Conservation (phyloP, 2,113 vertebrate species). For the Chamaetylas fuelleborni region DNA sequence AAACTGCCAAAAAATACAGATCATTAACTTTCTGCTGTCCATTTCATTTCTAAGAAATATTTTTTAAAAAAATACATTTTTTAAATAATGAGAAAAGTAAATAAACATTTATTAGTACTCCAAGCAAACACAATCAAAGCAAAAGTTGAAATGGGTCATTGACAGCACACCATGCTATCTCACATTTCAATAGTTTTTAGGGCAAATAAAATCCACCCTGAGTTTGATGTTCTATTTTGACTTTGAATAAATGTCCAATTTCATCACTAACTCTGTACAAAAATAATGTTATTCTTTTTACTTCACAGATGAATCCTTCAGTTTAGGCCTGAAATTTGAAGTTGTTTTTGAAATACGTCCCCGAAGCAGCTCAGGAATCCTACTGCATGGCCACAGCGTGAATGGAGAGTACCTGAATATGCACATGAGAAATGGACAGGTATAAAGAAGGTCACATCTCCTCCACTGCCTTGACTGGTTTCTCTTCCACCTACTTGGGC, state of each 20-base stretch:
- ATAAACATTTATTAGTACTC: background rate
- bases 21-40: background rate
- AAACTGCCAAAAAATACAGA: background rate
- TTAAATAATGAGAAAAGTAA: background rate
- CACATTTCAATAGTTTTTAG: background rate
- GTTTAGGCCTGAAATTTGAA: constrained; percentile 86
- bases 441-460: constrained; percentile 38
- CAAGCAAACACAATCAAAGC: background rate
- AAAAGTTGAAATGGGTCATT: background rate
- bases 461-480: background rate
- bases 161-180: background rate
- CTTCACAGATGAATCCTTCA: constrained; percentile 85
- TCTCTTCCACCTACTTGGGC: background rate
- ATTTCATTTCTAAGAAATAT: background rate
- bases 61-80: background rate
- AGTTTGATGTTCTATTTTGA: background rate
- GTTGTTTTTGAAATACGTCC: constrained; percentile 90
- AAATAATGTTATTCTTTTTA: background rate
- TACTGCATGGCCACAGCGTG: constrained; percentile 83
- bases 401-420: constrained; percentile 83
- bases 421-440: constrained; percentile 85
- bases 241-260: background rate
- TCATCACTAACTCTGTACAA: background rate
- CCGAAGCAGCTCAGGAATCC: constrained; percentile 84
- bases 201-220: background rate